Evolutionary conservation across 2,113 vertebrate species (phyloP).

Genomic region (Bungarus multicinctus): DNA sequence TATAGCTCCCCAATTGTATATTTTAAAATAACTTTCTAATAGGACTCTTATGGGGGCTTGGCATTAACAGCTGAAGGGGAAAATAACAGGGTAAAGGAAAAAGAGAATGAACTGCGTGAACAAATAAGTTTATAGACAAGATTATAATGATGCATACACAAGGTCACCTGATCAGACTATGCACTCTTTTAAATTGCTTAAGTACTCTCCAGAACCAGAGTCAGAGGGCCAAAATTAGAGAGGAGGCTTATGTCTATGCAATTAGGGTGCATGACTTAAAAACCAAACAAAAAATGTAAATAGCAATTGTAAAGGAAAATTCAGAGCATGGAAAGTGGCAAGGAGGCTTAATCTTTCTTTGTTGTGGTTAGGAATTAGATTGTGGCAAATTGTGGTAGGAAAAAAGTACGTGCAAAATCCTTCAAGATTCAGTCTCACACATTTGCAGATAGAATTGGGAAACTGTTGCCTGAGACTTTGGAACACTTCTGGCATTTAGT

Average conservation of each 20-base stretch:
- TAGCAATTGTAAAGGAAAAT: background rate
- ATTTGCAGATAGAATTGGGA: background rate
- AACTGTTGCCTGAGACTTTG: background rate
- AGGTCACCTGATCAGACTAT: background rate
- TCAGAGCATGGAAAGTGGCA: background rate
- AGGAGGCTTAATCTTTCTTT: background rate
- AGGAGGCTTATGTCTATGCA: background rate
- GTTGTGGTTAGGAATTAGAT: background rate
- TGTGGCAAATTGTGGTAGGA: background rate
- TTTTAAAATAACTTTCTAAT: constrained; percentile 20
- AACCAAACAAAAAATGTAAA: background rate
- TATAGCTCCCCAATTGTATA: background rate
- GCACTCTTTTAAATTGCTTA: background rate
- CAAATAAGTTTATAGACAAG: background rate
- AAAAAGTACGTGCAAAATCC: background rate
- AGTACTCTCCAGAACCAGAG: background rate
- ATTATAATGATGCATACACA: background rate
- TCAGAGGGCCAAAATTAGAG: background rate
- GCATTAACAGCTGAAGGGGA: background rate
- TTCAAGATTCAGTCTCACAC: no score
- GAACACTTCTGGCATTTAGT: background rate
- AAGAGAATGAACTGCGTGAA: background rate
- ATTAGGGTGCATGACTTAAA: background rate
- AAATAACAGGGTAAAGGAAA: background rate
- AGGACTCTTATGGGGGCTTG: background rate